Evolutionary conservation across 2,113 vertebrate species (phyloP).

Genomic region (Varanus salvator): DNA sequence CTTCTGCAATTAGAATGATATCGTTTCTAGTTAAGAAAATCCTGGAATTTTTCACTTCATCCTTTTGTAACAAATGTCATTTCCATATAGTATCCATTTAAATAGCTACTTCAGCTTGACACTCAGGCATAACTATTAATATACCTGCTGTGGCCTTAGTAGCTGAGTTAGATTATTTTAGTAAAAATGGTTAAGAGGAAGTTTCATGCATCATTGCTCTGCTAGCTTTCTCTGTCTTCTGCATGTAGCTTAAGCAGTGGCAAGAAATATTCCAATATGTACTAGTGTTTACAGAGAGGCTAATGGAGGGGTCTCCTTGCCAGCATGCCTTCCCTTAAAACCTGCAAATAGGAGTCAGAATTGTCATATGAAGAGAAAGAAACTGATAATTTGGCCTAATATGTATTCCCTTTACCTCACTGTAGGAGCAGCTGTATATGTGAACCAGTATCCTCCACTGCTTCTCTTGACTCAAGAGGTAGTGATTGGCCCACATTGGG

Average conservation of each 20-base stretch:
- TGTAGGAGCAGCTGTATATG: background rate
- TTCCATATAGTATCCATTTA: background rate
- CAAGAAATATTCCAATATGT: background rate
- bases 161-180: background rate
- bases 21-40: no score
- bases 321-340: background rate
- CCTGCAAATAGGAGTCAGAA: background rate
- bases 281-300: background rate
- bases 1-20: no score
- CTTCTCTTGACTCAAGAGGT: background rate
- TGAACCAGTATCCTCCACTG: background rate
- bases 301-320: background rate
- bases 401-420: background rate
- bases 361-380: no score
- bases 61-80: background rate
- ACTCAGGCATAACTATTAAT: background rate
- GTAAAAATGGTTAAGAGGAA: no score
- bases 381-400: no score
- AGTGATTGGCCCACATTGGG: background rate
- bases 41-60: no score
- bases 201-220: background rate
- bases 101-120: background rate
- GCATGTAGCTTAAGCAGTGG: background rate
- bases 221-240: background rate
- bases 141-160: background rate